Conservation (phyloP, 2,888 invertebrate genomes). For the Diadegma fenestrale region DNA sequence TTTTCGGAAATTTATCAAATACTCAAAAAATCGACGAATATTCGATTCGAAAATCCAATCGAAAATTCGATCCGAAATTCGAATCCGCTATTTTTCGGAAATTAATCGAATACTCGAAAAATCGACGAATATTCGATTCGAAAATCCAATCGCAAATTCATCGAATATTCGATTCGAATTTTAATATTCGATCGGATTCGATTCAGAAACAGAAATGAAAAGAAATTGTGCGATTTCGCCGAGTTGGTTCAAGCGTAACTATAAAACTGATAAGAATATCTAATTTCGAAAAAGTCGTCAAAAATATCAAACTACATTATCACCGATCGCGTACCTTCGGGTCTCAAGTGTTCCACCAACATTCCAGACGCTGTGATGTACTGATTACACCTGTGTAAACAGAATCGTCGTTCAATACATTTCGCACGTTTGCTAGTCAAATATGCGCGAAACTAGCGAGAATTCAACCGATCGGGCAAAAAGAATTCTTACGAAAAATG, state of each 20-base stretch:
- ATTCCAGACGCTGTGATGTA: conserved; percentile 76
- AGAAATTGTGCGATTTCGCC: neutral
- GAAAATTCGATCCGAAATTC: too few relatives aligned
- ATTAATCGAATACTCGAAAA: too few relatives aligned
- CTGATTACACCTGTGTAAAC: conserved; percentile 78
- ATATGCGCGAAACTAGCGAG: neutral
- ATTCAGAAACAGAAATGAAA: neutral
- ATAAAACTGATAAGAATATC: neutral
- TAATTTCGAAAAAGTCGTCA: neutral
- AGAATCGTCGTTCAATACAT: conserved; percentile 20
- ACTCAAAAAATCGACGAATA: too few relatives aligned
- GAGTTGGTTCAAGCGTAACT: neutral
- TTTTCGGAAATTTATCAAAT: too few relatives aligned
- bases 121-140: too few relatives aligned
- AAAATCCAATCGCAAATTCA: too few relatives aligned
- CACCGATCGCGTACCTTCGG: conserved; percentile 68
- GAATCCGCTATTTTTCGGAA: too few relatives aligned
- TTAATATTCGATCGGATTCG: too few relatives aligned
- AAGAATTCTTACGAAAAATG: neutral
- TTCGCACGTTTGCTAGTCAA: neutral
- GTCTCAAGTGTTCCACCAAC: conserved; percentile 79
- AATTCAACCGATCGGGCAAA: neutral
- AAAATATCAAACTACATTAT: neutral
- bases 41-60: too few relatives aligned
- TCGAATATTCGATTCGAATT: too few relatives aligned